Percentiles rank a stretch among this genome's conserved stretches.
phyloP scores from a whole-genome alignment of 2,113 vertebrate species.

The Rhadina sibilatrix region DNA sequence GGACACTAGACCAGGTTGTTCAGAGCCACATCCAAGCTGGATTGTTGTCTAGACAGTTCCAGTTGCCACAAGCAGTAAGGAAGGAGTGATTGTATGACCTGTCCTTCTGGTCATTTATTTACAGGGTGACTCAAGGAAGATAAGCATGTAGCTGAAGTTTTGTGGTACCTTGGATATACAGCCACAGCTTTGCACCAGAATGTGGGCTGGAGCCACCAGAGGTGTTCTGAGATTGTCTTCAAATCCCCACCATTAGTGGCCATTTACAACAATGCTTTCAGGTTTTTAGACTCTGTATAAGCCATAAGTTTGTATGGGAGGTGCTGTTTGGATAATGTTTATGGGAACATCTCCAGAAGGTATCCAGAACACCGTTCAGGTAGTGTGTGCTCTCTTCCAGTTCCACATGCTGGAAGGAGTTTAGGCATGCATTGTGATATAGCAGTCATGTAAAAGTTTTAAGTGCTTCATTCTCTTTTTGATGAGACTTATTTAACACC shows the following conservation, averaged over 20 bases:
- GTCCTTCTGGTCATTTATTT: not conserved
- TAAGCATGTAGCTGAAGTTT: not conserved
- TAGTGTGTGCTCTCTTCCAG: not conserved
- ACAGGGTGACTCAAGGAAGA: not conserved
- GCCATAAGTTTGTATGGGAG: not conserved
- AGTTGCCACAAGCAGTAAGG: not conserved
- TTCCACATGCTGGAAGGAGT: not conserved
- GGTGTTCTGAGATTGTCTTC: not conserved
- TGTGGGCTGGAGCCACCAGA: not conserved
- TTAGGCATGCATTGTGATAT: rapidly evolving
- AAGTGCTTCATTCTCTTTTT: not conserved
- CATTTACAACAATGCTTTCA: not conserved
- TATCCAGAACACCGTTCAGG: not conserved
- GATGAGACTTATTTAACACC: not conserved
- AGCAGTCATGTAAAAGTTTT: not conserved
- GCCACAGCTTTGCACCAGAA: not conserved
- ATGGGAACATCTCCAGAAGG: not conserved
- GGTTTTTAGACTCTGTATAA: not conserved
- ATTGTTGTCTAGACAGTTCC: not conserved
- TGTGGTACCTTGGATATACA: not conserved
- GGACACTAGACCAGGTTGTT: not conserved
- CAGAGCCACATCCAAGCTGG: not conserved
- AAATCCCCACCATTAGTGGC: rapidly evolving
- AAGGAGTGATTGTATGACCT: not conserved
- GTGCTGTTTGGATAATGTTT: not conserved